Base-by-base conservation (phyloP, 2,888 invertebrate species). In the Melanostoma scalare region DNA sequence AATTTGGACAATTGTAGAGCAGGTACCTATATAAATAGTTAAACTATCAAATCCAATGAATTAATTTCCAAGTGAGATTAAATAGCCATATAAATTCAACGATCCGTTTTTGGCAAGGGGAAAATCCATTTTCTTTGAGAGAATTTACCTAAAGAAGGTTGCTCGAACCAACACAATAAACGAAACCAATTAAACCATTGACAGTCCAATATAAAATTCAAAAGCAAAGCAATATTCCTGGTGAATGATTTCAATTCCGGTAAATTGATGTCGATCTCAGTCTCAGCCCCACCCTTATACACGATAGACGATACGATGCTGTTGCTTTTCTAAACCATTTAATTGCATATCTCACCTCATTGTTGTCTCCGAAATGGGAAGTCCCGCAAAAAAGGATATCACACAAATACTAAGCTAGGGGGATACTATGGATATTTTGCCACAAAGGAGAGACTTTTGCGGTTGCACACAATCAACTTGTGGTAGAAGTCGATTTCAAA, bases 401-500 rank as follows among this genome's bases (percentile, higher is more conserved):
- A 40, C 31, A 50, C 44, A 60, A 35, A 46, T 20, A 46, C 46
- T 10, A 46, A n/a, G 3, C 44, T 10, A 46, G 6, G 20, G 4
- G n/a, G 33, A 42, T 20, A 67, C 82, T 77, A 77, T 67, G 72
- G 77, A 78, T 65, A 67, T 65, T 20, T 71, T 84, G 65, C 74
- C 74, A 79, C 84, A 84, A 84, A 75, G 65, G 68, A 84, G 20
- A 20, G 61, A 84, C 79, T 79, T 75, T 84, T 84, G 75, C 71
- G 84, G 84, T 84, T 84, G 79, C 84, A 84, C 84, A 84, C 84
- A 84, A 79, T 79, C 79, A 84, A 84, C 79, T 79, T 84, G 84
- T 48, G 79, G 79, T 79, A 42, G 44, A 73, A 48, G 61, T 68
- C 44, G 67, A 53, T 73, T 56, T 71, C 48, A 63, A 84, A 79